Percentiles rank a stretch among this genome's conserved stretches.
phyloP scores from a whole-genome alignment of 1,140 invertebrate genomes.

The Mactra quadrangularis region DNA sequence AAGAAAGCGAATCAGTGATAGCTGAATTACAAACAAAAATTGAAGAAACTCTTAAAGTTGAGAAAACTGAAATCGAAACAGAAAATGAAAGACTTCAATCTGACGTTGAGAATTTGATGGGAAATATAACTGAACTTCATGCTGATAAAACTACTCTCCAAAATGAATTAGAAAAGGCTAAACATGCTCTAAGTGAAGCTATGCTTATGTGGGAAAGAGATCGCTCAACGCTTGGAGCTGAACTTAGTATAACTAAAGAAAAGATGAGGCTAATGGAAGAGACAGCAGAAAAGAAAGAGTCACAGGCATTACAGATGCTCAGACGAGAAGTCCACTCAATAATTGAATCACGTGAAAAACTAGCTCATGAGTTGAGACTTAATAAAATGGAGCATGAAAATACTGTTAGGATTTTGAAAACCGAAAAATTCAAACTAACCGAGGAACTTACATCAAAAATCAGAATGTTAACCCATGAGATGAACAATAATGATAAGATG shows the following conservation, averaged over 20 bases:
- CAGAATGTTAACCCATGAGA: conserved; percentile 71
- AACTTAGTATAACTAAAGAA: conserved; percentile 73
- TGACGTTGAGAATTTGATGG: conserved; percentile 66
- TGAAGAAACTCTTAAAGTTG: conserved; percentile 55
- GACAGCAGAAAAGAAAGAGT: conserved; percentile 66
- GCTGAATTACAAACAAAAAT: conserved; percentile 66
- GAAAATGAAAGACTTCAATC: conserved; percentile 71
- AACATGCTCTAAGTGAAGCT: conserved; percentile 73
- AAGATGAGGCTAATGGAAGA: conserved; percentile 74
- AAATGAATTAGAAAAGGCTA: conserved; percentile 71
- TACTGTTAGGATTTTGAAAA: conserved; percentile 64
- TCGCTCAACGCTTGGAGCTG: conserved; percentile 65
- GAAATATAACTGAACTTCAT: conserved; percentile 67
- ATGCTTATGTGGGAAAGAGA: conserved; percentile 77
- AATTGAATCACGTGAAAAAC: conserved; percentile 73
- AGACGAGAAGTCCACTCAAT: conserved; percentile 71
- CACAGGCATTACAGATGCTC: conserved; percentile 63
- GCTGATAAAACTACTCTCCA: conserved; percentile 68
- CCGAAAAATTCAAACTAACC: conserved; percentile 70
- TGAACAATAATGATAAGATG: conserved; percentile 71
- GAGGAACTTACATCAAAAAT: conserved; percentile 73
- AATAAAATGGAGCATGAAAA: conserved; percentile 68
- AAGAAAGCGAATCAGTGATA: conserved; percentile 71
- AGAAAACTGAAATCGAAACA: conserved; percentile 71
- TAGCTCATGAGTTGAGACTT: conserved; percentile 68